Evolutionary conservation across 2,888 invertebrate genomes (phyloP), one percentile per base, ranked within the genome.

Genomic region (Loripinus fragilis): DNA sequence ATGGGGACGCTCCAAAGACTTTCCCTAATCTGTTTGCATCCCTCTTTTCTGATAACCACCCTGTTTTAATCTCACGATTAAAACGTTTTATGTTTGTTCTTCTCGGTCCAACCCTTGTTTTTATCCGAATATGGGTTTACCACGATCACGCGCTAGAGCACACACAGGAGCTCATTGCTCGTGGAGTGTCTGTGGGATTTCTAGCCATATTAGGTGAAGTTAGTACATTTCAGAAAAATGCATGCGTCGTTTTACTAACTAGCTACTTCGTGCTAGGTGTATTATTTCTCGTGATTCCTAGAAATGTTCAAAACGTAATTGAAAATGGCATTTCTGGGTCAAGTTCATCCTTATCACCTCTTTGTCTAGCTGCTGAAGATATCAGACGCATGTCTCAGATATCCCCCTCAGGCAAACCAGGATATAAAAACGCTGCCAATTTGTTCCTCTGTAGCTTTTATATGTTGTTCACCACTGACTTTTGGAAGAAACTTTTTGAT

Each of bases 81-180:
- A 67, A 41, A n/a, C 38, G 67, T 10, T 67, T 67, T 41, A 1
- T 67, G 2, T 67, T 67, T 23, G 12, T 67, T 15, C 28, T 67
- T 1, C 12, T 67, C 7, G 28, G 41, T 20, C 67, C 67, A 23
- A 12, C 45, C 2, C 8, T 67, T 41, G 17, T 67, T 28, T 67
- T 20, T 17, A 25, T 67, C 17, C 41, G 42, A 20, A 3, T 67
- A 5, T 3, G 7, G 17, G 1, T 60, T 20, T 60, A 60, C 33
- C 30, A 23, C 15, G 20, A 8, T 25, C 2, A 23, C 3, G 33
- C 33, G 60, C 60, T 5, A 12, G 17, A 60, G 3, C 12, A 17
- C 12, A 60, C 33, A 30, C 2, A 7, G 1, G 33, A 7, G 10
- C 3, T 60, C 5, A 33, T 60, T 33, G 30, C 60, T 2, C 2